A percentile compares a stretch with the other conserved stretches of the same genome.
These are phyloP conservation scores for Poecilia picta DNA, from an alignment of 2,797 vertebrate genomes.

Conservation along the genomic window DNA sequence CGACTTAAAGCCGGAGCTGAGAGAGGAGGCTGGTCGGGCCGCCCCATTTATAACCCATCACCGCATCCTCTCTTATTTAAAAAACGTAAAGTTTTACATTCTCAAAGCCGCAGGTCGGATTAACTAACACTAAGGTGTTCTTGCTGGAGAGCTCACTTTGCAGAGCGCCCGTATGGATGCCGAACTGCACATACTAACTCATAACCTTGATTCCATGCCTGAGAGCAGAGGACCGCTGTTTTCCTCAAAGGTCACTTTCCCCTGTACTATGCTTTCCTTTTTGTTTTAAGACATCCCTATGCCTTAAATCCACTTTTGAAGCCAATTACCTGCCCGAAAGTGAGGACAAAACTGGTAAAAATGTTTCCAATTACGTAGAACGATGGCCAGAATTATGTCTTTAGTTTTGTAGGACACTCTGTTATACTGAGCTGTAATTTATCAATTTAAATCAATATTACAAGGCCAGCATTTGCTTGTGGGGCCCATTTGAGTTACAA, in stretches of 20 bases:
- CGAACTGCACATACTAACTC: constrained; percentile 57
- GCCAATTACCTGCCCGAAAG: constrained; percentile 46
- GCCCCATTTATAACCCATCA: not conserved
- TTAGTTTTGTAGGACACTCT: constrained; percentile 48
- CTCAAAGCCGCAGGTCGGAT: constrained; percentile 73
- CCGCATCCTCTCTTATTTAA: constrained; percentile 6
- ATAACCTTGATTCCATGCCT: constrained; percentile 22
- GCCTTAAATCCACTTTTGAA: constrained; percentile 75
- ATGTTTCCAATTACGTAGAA: constrained; percentile 39
- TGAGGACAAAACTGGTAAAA: constrained; percentile 43
- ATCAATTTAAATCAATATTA: constrained; percentile 46
- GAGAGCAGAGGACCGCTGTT: constrained; percentile 46
- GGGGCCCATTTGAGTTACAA: not conserved
- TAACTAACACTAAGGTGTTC: constrained; percentile 47
- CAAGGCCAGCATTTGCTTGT: not conserved
- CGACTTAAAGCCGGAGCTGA: constrained; percentile 47
- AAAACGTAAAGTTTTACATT: constrained; percentile 62
- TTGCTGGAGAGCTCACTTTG: constrained; percentile 32
- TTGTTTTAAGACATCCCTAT: constrained; percentile 69
- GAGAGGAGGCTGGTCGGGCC: constrained; percentile 58
- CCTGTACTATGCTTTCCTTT: constrained; percentile 58
- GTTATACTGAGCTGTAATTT: constrained; percentile 56
- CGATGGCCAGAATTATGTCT: constrained; percentile 46
- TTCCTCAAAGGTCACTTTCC: constrained; percentile 56
- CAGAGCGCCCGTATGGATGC: constrained; percentile 59